Evolutionary conservation across 2,113 vertebrate species (phyloP), one percentile per base, ranked within the genome.

Genomic region (Piprites chloris): DNA sequence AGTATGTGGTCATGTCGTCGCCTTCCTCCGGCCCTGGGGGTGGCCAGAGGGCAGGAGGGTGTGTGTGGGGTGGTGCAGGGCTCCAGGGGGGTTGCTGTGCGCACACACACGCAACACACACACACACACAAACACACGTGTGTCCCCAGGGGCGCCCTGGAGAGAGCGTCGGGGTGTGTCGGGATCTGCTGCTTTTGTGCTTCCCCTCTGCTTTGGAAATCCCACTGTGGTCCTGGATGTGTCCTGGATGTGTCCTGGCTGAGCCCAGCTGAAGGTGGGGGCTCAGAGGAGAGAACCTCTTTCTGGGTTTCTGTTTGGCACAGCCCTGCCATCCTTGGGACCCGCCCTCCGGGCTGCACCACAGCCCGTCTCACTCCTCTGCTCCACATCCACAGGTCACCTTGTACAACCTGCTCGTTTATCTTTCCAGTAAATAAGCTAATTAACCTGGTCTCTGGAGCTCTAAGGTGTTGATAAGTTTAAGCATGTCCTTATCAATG

Each of bases 1-100:
- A 99, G 99, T 99, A 96, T 69, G 88, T 61, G 58, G 32, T 9
- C 30, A 32, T 16, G 6, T 3, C 5, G 53, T 20, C 71, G 32
- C 92, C 26, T 88, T 61, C 63, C 89, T 91, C 73, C 80, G 67
- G 95, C 61, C 83, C 37, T 1, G 32, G 23, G 4, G 4, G 58
- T 1, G 1, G 7, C 26, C 41, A 33, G 75, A 52, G 84, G 78
- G 42, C 23, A 8, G 7, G 15, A 35, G 52, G 52, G 30, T 15
- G 28, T 14, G 49, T 49, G 15, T 37, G 42, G 42, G 12, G 42
- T 24, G 37, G 55, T 39, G 23, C 16, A 6, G 33, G 22, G 56
- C 56, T 35, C 28, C n/a, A n/a, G 33, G 33, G 56, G 53, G 53
- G 53, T 5, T 2, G 13, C 52, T 33, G 19, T 30, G 27, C 74